Evolutionary conservation across 2,113 vertebrate species (phyloP).

Genomic region (Leptocoma aspasia): DNA sequence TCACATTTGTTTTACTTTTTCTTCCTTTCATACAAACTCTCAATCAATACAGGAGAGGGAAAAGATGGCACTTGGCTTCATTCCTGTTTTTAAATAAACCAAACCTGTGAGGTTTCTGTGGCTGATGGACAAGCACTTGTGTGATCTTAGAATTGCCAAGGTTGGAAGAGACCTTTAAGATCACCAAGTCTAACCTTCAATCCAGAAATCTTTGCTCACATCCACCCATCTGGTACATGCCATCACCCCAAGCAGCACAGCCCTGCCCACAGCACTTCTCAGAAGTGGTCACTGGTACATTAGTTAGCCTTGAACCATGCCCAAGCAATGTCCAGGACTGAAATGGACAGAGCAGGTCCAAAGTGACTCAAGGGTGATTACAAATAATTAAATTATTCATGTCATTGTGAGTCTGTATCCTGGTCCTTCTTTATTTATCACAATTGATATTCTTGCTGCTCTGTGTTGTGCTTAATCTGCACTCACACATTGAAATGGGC

Average conservation of each 20-base stretch:
- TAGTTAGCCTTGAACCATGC: background rate
- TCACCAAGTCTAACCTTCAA: background rate
- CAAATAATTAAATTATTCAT: background rate
- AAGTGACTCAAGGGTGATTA: background rate
- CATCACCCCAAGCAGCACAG: fast-evolving
- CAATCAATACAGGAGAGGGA: background rate
- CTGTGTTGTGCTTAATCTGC: background rate
- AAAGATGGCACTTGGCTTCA: fast-evolving
- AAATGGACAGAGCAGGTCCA: background rate
- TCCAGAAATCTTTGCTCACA: background rate
- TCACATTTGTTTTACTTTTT: background rate
- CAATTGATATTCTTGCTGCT: background rate
- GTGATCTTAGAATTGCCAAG: background rate
- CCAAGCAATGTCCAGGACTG: background rate
- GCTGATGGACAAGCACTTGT: background rate
- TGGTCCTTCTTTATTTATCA: background rate
- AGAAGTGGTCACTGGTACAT: fast-evolving
- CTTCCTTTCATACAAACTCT: background rate
- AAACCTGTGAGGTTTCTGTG: background rate
- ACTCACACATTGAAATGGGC: background rate
- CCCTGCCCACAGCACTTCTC: background rate
- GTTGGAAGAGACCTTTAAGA: background rate
- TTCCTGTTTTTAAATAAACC: background rate
- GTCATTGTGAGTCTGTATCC: background rate
- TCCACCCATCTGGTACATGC: background rate